These are phyloP conservation scores for Urechis unicinctus DNA, from an alignment of 2,888 invertebrate genomes.

Conservation along the genomic window DNA sequence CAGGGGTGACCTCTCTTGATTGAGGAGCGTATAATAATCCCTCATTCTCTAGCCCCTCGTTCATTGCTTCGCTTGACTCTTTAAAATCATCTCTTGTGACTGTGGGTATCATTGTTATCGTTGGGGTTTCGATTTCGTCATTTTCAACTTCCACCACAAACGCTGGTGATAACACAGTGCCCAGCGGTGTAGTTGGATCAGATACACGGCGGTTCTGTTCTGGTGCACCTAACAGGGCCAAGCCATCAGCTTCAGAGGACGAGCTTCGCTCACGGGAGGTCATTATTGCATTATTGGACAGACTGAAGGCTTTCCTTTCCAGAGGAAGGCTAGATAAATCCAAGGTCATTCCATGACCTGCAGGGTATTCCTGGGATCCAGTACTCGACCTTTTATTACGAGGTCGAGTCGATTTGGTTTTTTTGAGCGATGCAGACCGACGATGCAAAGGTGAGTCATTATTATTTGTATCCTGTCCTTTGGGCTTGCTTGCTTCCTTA, in stretches of 20 bases:
- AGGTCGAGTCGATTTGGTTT: background rate
- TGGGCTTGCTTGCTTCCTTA: conserved; percentile 27
- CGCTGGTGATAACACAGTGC: no score
- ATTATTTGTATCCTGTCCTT: background rate
- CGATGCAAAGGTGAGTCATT: background rate
- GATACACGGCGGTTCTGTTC: background rate
- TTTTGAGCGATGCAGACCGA: background rate
- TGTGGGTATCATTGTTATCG: no score
- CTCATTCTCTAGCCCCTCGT: no score
- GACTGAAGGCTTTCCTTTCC: background rate
- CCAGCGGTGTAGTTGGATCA: background rate
- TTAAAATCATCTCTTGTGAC: no score
- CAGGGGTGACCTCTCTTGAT: no score
- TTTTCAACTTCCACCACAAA: no score
- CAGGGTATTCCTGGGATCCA: background rate
- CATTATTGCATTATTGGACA: background rate
- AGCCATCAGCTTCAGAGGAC: background rate
- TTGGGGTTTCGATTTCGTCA: no score
- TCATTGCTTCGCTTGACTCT: no score
- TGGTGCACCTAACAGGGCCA: no score
- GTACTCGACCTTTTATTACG: background rate
- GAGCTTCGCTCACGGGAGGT: background rate
- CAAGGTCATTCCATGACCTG: background rate
- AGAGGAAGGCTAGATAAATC: background rate
- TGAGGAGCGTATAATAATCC: no score